These are phyloP conservation scores for Dendrophyllia cribrosa DNA, from an alignment of 64 coral and sea anemone species.

Conservation along the genomic window DNA sequence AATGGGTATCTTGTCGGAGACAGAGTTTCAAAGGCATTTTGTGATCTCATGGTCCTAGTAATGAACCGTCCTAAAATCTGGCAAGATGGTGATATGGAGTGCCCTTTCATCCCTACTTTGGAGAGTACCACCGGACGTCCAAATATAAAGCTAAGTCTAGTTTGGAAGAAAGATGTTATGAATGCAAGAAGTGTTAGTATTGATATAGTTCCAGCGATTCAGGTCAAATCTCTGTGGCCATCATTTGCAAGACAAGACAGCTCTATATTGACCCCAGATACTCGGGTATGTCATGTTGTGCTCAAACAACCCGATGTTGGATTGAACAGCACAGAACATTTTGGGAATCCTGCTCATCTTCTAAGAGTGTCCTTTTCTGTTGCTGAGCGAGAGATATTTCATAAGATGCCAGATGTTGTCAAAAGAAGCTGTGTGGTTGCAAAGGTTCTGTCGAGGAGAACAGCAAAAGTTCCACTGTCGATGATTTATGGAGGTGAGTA, in stretches of 20 bases:
- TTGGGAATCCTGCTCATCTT: conserved; percentile 32
- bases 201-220: conserved; percentile 27
- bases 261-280: conserved; percentile 21
- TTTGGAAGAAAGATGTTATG: conserved; percentile 32
- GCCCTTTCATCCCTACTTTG: conserved; percentile 22
- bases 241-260: conserved; percentile 41
- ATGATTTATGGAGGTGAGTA: conserved; percentile 8
- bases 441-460: conserved; percentile 16
- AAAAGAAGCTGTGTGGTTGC: conserved; percentile 36
- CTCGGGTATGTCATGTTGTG: neutral
- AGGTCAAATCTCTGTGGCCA: conserved; percentile 23
- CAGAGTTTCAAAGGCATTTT: conserved; percentile 32
- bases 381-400: conserved; percentile 35
- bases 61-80: conserved; percentile 23
- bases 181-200: conserved; percentile 24
- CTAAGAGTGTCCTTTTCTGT: conserved; percentile 33
- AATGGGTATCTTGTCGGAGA: conserved; percentile 35
- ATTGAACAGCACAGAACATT: neutral
- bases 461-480: conserved; percentile 7
- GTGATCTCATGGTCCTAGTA: neutral
- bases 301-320: conserved; percentile 24
- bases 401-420: conserved; percentile 25
- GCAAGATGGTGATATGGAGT: conserved; percentile 37
- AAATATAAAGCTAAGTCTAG: conserved; percentile 2
- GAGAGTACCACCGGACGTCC: conserved; percentile 10